Evolutionary conservation across 2,888 invertebrate species (phyloP), one percentile per base, ranked within the genome.

Genomic region (Actias luna): DNA sequence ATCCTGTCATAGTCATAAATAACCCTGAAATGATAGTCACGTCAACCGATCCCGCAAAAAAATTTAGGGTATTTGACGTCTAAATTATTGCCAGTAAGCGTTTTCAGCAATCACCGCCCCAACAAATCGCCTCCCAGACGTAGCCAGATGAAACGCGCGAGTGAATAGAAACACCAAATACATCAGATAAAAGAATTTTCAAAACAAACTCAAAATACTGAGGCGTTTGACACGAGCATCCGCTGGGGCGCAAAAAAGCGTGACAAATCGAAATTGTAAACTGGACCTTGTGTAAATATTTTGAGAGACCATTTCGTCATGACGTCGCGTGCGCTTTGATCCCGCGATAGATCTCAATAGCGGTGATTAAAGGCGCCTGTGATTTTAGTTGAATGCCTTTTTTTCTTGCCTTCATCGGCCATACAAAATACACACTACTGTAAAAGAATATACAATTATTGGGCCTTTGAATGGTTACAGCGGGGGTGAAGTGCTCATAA

Each of bases 181-280:
- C 85, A 89, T 88, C 91, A 90, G 87, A 93, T 92, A 93, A 93
- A 93, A 92, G 92, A 92, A 89, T 92, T 92, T 93, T 93, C 92
- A 92, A 93, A 92, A 92, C 93, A 93, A 93, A 92, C 91, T 92
- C 92, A 89, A 91, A 90, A 91, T 92, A 92, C 89, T 89, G 88
- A 92, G 90, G 90, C 92, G 90, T 89, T 93, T 92, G 93, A 92
- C 93, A 91, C 91, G 92, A 90, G 92, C 93, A 93, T 93, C 93
- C 92, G 92, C 88, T 90, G 78, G 80, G 73, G 74, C 74, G 84
- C 87, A 90, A 92, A 91, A 91, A 90, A 90, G 80, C 83, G 82
- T 84, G 82, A 82, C 87, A 70, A 84, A 88, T 85, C 73, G 74
- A 68, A 74, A 72, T 77, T 66, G 77, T 64, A 89, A 88, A 85